Conservation (phyloP, 2,888 invertebrate species). For the Syritta pipiens region DNA sequence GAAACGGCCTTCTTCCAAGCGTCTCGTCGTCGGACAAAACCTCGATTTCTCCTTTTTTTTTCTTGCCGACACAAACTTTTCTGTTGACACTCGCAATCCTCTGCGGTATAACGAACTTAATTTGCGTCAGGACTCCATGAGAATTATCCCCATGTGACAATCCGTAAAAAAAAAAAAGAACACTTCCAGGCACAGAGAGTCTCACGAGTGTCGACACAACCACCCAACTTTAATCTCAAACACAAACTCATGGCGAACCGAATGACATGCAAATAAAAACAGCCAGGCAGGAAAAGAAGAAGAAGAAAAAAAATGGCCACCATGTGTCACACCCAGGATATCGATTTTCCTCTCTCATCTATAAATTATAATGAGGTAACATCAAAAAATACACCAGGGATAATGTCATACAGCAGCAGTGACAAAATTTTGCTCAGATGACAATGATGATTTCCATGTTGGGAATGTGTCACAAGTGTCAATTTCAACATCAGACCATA, state of each 20-base stretch:
- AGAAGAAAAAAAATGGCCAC: slow-evolving; percentile 33
- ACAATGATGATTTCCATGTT: slow-evolving; percentile 63
- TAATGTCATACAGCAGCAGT: slow-evolving; percentile 45
- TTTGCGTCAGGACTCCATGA: slow-evolving; percentile 15
- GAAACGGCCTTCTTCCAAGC: background rate
- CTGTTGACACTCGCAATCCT: slow-evolving; percentile 34
- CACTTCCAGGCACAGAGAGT: background rate
- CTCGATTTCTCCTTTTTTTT: slow-evolving; percentile 3
- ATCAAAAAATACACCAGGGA: slow-evolving; percentile 30
- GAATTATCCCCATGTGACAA: slow-evolving; percentile 32
- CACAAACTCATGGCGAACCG: slow-evolving; percentile 21
- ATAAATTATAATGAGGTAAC: slow-evolving; percentile 60
- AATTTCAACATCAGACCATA: slow-evolving; percentile 25
- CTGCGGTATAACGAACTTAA: slow-evolving; percentile 30
- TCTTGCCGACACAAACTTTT: slow-evolving; percentile 12
- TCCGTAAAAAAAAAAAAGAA: slow-evolving; percentile 7
- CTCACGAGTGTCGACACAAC: background rate
- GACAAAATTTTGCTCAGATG: slow-evolving; percentile 48
- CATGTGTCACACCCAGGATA: slow-evolving; percentile 42
- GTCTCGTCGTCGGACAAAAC: background rate
- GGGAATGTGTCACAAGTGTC: slow-evolving; percentile 56
- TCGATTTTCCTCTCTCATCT: slow-evolving; percentile 54
- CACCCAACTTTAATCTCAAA: slow-evolving; percentile 22
- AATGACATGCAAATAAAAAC: slow-evolving; percentile 28
- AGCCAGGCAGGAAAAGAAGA: background rate